phyloP scores from a whole-genome alignment of 2,113 vertebrate species.

The Willisornis vidua region DNA sequence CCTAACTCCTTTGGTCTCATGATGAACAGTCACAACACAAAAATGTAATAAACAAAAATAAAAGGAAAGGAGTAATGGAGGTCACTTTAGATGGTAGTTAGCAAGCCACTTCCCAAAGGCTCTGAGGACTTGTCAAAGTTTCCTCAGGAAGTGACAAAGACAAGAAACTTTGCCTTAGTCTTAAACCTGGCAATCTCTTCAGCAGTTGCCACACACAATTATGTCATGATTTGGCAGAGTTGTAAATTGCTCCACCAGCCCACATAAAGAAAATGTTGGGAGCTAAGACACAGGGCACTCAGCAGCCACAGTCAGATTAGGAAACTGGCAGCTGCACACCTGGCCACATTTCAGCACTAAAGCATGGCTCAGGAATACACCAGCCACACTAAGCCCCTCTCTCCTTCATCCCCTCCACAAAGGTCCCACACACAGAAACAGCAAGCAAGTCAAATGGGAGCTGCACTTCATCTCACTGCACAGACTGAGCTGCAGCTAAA shows the following conservation, averaged over 20 bases:
- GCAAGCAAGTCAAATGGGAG: accelerated
- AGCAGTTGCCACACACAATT: conserved; percentile 2
- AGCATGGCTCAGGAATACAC: not conserved
- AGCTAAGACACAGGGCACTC: conserved; percentile 20
- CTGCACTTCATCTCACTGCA: not conserved
- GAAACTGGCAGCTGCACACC: not conserved
- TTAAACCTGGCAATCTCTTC: not conserved
- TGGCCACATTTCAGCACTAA: not conserved
- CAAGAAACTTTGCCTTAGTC: conserved; percentile 43
- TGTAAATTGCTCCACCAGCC: not conserved
- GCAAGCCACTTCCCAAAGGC: not conserved
- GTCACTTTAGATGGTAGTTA: not conserved
- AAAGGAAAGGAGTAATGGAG: conserved; percentile 1
- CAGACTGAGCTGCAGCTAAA: not conserved
- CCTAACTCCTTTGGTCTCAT: not conserved
- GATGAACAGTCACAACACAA: conserved; percentile 19
- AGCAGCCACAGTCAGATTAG: not conserved
- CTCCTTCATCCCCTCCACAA: not conserved
- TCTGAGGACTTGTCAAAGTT: conserved; percentile 12
- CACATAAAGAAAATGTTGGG: not conserved
- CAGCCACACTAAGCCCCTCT: accelerated
- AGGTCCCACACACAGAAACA: not conserved
- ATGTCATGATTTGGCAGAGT: conserved; percentile 28
- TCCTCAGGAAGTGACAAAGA: conserved; percentile 66
- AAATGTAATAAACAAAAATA: conserved; percentile 37